Evolutionary conservation across 2,888 invertebrate species (phyloP), one percentile per base, ranked within the genome.

Genomic region (Chalcosyrphus nemorum): DNA sequence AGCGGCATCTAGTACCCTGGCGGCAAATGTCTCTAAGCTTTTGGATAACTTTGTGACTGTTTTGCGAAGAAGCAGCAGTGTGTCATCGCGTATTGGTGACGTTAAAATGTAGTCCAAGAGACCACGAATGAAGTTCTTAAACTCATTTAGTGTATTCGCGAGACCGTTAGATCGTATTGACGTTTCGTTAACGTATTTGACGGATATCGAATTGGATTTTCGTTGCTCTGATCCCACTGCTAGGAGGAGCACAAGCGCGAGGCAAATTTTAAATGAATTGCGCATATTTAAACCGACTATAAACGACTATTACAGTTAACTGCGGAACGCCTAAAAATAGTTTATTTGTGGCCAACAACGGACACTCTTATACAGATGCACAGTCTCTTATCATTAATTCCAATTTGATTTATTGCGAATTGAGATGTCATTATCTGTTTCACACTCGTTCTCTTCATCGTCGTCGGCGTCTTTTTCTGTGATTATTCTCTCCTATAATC

Each of bases 11-110:
- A 86, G 45, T 21, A 89, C 56, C 47, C 86, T 82, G 2, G 81
- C 78, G 3, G 86, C 70, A 6, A 89, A 75, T 3, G 71, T 45
- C 29, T 86, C 86, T 11, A 89, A 66, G 7, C 86, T 86, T 15
- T 76, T 75, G 0, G 87, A 61, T 3, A 88, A 63, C 2, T 80
- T 77, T 13, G 71, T 71, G 15, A 86, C 43, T 4, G 88, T 68
- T 45, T 86, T 86, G n/a, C 35, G 56, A 3, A 88, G 56, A 1
- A 87, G 72, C 5, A 72, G 47, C 4, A 85, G 63, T 0, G 87
- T 76, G 21, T 87, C 84, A 61, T 80, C 68, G 6, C 80, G 80
- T 2, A 84, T 70, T 0, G 74, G 84, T 0, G 80, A 70, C 1
- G 75, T 50, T 2, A 45, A 17, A 13, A 84, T 80, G 4, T 50